Evolutionary conservation across 2,113 vertebrate genomes (phyloP).

Genomic region (Chroicocephalus ridibundus): DNA sequence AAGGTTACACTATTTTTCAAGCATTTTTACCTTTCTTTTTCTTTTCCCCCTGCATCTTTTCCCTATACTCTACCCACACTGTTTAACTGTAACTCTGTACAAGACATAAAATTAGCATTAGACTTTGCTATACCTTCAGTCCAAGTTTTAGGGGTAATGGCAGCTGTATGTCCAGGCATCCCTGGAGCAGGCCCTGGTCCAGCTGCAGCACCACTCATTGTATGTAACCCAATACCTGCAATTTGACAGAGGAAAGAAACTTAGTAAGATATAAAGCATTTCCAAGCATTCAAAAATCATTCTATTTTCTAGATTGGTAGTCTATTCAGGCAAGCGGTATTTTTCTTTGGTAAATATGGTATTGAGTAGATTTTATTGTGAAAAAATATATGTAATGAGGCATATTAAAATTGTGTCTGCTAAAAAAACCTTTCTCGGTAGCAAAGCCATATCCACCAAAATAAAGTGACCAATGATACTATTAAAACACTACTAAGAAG

Average conservation of each 20-base stretch:
- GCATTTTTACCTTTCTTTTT: not conserved
- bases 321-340: not conserved
- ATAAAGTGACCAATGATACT: not conserved
- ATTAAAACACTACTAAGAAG: not conserved
- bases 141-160: conserved; percentile 80
- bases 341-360: not conserved
- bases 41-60: not conserved
- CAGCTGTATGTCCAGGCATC: conserved; percentile 75
- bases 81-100: not conserved
- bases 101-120: not conserved
- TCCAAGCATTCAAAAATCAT: not conserved
- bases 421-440: not conserved
- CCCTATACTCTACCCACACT: not conserved
- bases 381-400: not conserved
- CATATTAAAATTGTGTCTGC: not conserved
- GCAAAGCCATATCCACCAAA: not conserved
- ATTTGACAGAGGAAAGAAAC: not conserved
- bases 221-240: conserved; percentile 78
- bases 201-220: conserved; percentile 73
- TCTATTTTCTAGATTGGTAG: not conserved
- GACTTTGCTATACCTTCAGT: conserved; percentile 70
- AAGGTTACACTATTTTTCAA: not conserved
- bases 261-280: not conserved
- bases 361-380: not conserved
- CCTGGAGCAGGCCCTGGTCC: conserved; percentile 74